Conservation (phyloP, 1,140 invertebrate species). For the Lepidostoma basale region DNA sequence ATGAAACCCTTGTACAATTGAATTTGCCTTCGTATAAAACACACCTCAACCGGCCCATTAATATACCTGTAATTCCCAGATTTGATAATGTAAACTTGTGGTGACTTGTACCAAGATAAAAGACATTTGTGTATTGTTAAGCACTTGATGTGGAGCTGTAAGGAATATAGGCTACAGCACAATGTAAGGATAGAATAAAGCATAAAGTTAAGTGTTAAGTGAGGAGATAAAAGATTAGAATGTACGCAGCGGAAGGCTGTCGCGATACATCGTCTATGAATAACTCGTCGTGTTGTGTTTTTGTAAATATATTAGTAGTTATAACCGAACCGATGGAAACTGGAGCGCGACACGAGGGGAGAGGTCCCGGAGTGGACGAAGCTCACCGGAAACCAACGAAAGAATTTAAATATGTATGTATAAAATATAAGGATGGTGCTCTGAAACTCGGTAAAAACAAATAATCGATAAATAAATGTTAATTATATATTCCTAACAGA, state of each 20-base stretch:
- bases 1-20: too few species aligned
- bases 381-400: constrained; percentile 36
- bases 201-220: constrained; percentile 29
- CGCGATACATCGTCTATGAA: background rate
- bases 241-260: background rate
- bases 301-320: constrained; percentile 35
- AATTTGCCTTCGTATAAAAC: too few species aligned
- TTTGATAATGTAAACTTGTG: too few species aligned
- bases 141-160: constrained; percentile 21
- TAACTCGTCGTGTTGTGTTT: constrained; percentile 44
- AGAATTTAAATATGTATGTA: constrained; percentile 34
- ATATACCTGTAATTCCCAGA: too few species aligned
- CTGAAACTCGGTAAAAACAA: constrained; percentile 30
- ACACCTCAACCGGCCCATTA: too few species aligned
- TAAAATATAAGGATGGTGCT: constrained; percentile 38
- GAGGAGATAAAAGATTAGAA: background rate
- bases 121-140: constrained; percentile 22
- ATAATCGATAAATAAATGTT: constrained; percentile 22
- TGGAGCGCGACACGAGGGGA: background rate
- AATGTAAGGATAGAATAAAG: constrained; percentile 9
- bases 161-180: constrained; percentile 21
- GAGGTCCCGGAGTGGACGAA: background rate
- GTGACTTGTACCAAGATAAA: constrained; percentile 4
- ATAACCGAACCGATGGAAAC: background rate
- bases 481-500: constrained; percentile 25